Base-by-base conservation (phyloP, 2,113 vertebrate species). In the Aythya baeri region DNA sequence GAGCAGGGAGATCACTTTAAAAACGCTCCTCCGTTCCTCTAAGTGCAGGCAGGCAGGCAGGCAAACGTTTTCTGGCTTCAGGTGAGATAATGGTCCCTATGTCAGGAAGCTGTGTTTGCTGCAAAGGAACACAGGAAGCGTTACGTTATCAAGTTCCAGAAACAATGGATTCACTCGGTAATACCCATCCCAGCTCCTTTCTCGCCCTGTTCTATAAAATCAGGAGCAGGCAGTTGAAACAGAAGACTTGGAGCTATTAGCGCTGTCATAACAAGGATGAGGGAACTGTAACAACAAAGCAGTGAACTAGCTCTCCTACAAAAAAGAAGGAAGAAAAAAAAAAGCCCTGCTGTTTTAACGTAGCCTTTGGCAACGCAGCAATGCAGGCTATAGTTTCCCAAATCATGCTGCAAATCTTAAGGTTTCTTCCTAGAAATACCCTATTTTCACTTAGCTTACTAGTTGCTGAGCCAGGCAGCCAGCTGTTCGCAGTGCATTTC, bases 11-110 rank as follows among this genome's bases (percentile, higher is more conserved):
- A 95, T 43, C 8, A 6, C 65, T 78, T 85, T 54, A 83, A 59
- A 11, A 76, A 34, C 72, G 7, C 29, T 61, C 31, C 88, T 86
- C 72, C 9, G 26, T 67, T 92, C 59, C 81, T 88, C 18, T 43
- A 72, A 32, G 5, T 3, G 49, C 43, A 87, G 89, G 26, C 20
- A 72, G 58, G 26, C 20, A 72, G 58, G 68, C 32, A 91, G n/a
- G 11, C 46, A 66, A 93, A 66, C 26, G 10, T 59, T 26, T 83
- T 88, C 85, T 94, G 85, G 79, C 38, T 94, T 76, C 94, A 96
- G 91, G 93, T 96, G 91, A 96, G 91, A 94, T 80, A 96, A 77
- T 49, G 46, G 65, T 78, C 68, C 88, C 20, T 81, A 59, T 68
- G 63, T 90, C 59, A 83, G 91, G 82, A 96, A 86, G 61, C 78